Evolutionary conservation across 2,797 vertebrate species (phyloP).

Genomic region (Phrynocephalus guinanensis): DNA sequence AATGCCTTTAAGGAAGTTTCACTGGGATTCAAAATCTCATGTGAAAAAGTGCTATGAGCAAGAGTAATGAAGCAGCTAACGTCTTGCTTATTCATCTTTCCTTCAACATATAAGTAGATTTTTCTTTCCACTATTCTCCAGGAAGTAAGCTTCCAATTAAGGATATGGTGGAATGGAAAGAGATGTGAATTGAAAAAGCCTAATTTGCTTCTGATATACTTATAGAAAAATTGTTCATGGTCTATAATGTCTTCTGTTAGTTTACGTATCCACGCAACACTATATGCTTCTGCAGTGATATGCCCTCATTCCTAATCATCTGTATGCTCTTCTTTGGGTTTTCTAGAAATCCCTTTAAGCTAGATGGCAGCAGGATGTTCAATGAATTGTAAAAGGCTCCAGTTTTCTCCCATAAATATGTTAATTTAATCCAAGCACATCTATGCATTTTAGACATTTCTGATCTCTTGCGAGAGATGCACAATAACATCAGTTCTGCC

Average conservation of each 20-base stretch:
- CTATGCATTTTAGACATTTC: neutral
- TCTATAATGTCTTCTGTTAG: neutral
- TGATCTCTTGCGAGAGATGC: neutral
- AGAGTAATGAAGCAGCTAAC: neutral
- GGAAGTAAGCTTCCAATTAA: neutral
- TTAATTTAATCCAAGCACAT: neutral
- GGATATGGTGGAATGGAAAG: neutral
- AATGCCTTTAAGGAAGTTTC: neutral
- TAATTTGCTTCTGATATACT: neutral
- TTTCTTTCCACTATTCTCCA: neutral
- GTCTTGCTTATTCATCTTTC: neutral
- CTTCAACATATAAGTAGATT: neutral
- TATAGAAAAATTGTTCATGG: neutral
- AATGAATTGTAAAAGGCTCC: neutral
- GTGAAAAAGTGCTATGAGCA: neutral
- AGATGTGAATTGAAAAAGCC: neutral
- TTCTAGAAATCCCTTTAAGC: constrained; percentile 2
- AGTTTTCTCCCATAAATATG: neutral
- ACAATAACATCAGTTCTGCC: neutral
- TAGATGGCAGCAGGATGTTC: neutral
- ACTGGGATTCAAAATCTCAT: neutral
- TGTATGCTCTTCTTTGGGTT: neutral
- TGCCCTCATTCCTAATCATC: neutral
- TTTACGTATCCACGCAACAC: neutral
- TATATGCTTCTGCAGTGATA: neutral